Percentiles rank a stretch among this genome's conserved stretches.
These are phyloP conservation scores for Eustalomyia histrio DNA, from an alignment of 2,888 invertebrate species.

Conservation along the genomic window DNA sequence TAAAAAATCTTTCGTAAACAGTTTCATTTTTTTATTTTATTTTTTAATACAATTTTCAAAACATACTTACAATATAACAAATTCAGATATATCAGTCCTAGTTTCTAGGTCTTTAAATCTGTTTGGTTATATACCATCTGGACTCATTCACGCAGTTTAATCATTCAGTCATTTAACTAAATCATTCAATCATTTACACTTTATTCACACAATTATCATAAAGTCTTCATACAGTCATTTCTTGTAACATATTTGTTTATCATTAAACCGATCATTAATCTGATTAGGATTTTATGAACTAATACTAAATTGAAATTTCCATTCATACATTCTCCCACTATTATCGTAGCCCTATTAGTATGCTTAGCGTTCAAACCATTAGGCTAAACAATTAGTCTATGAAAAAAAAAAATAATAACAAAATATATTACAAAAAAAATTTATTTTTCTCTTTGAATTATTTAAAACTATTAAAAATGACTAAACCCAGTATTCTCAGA, in stretches of 20 bases:
- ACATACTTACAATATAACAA: slow-evolving; percentile 62
- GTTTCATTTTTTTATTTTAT: slow-evolving; percentile 41
- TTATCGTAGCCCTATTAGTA: not conserved
- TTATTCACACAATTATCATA: slow-evolving; percentile 21
- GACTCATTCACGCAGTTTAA: slow-evolving; percentile 60
- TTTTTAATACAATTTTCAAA: slow-evolving; percentile 53
- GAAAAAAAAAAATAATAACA: no score
- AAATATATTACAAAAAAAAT: no score
- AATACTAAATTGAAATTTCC: not conserved
- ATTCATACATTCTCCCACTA: not conserved
- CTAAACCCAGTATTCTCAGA: no score
- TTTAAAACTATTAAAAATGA: no score
- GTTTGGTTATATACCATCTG: slow-evolving; percentile 55
- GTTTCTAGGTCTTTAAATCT: slow-evolving; percentile 43
- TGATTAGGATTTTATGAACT: not conserved
- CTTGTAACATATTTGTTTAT: not conserved
- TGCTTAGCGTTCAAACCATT: not conserved
- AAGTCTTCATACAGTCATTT: not conserved
- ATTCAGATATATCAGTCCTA: slow-evolving; percentile 56
- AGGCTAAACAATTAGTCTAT: not conserved
- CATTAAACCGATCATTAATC: not conserved
- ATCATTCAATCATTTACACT: not conserved
- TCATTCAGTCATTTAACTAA: slow-evolving; percentile 1
- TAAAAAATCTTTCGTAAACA: slow-evolving; percentile 63
- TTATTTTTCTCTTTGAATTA: no score